Evolutionary conservation across 2,888 invertebrate species (phyloP).

Genomic region (Mellilla xanthometata): DNA sequence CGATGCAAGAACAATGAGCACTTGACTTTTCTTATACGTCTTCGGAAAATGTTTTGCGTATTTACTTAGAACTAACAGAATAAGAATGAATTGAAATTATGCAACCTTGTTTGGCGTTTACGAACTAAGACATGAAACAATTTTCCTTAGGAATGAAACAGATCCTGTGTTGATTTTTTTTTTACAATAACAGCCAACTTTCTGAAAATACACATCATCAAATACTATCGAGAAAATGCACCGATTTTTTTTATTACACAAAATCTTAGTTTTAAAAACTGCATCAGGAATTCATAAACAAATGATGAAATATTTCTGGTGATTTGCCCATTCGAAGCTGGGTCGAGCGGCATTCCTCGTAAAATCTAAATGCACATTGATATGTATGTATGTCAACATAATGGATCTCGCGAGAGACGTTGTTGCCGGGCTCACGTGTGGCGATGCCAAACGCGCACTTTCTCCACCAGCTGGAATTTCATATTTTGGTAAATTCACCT

Average conservation of each 20-base stretch:
- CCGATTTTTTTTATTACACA: too few relatives aligned
- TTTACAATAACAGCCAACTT: too few relatives aligned
- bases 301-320: too few relatives aligned
- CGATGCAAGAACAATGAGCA: conserved; percentile 45
- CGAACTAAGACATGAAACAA: too few relatives aligned
- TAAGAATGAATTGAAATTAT: conserved; percentile 1
- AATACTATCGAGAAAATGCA: too few relatives aligned
- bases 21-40: conserved; percentile 14
- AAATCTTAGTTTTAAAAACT: too few relatives aligned
- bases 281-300: too few relatives aligned
- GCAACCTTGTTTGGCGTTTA: not conserved
- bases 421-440: conserved; percentile 45
- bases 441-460: conserved; percentile 55
- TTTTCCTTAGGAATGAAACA: too few relatives aligned
- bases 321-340: conserved; percentile 8
- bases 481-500: conserved; percentile 31
- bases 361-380: conserved; percentile 21
- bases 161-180: too few relatives aligned
- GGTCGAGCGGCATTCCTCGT: conserved; percentile 11
- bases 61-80: too few relatives aligned
- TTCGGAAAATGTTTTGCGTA: conserved; percentile 13
- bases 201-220: too few relatives aligned
- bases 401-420: conserved; percentile 40
- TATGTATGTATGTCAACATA: conserved; percentile 43
- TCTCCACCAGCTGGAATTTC: conserved; percentile 45